Evolutionary conservation across 2,888 invertebrate species (phyloP).

Genomic region (Noctua pronuba): DNA sequence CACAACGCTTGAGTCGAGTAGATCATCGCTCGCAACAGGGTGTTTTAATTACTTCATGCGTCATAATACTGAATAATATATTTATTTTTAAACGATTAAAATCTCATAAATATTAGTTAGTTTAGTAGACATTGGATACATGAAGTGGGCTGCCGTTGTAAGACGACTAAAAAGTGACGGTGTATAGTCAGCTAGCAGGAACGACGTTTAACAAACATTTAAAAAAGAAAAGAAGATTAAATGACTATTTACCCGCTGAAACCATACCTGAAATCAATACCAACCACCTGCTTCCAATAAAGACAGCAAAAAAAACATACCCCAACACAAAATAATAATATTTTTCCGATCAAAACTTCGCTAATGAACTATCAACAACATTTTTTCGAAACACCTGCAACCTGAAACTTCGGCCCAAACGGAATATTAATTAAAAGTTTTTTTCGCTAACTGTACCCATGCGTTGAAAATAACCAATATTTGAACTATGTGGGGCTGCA

Average conservation of each 20-base stretch:
- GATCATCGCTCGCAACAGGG: no score
- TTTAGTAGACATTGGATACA: no score
- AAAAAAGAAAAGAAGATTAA: background rate
- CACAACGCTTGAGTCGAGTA: no score
- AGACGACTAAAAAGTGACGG: no score
- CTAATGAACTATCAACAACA: slow-evolving; percentile 53
- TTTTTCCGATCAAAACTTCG: slow-evolving; percentile 48
- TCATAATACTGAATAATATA: no score
- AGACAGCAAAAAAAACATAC: background rate
- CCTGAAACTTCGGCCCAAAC: slow-evolving; percentile 38
- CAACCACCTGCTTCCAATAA: background rate
- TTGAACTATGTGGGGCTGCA: slow-evolving; percentile 39
- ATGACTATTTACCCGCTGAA: background rate
- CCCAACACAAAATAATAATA: slow-evolving; percentile 17
- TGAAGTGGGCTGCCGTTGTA: no score
- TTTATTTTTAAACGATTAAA: no score
- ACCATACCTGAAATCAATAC: background rate
- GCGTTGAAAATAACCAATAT: slow-evolving; percentile 55
- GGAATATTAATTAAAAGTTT: slow-evolving; percentile 66
- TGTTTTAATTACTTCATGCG: no score
- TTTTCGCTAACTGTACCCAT: slow-evolving; percentile 43
- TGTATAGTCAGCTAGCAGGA: no score
- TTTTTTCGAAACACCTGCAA: slow-evolving; percentile 56
- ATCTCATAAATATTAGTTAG: no score
- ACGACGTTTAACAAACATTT: background rate